Evolutionary conservation across 1,140 invertebrate genomes (phyloP), one percentile per base, ranked within the genome.

Genomic region (Brachionus sp.): DNA sequence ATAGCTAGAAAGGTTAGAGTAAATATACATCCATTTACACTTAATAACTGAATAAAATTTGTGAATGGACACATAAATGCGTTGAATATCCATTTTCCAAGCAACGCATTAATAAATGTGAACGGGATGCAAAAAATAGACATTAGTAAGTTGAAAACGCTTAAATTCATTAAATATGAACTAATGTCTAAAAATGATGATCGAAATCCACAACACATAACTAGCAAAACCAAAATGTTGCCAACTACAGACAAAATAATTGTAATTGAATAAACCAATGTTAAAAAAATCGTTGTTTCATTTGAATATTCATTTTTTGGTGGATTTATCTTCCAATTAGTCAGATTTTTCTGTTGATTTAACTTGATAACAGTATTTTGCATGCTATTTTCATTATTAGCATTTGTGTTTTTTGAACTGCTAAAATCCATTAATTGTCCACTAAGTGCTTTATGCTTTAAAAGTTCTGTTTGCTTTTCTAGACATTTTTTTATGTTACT

Each of bases 71-170:
- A 78, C 77, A 78, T 78, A 23, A 78, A 57, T 25, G 12, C 16
- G 13, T 62, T 62, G 7, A 78, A 78, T 37, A 57, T 57, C 77
- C 77, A 78, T 78, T 44, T 78, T 19, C 53, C 77, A 19, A 62
- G 35, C 29, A 78, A 6, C 3, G 39, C 53, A 19, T 78, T 53
- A 23, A 57, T 37, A 39, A 78, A 57, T 16, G 77, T 78, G 37
- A 78, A 78, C 16, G 77, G 77, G 37, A 78, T 78, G 16, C 77
- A 78, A 62, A 78, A 78, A 57, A 78, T 78, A 1, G 77, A 35
- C 53, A 78, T 62, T 0, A 78, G 35, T 16, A 78, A 19, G 57
- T 78, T 62, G 33, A 78, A 57, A 57, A 78, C 7, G 16, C 46
- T 62, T 35, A 78, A 62, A 35, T 78, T 78, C 53, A 78, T 57